These are phyloP conservation scores for Holothuria scabra DNA, from an alignment of 53 echinoderm and acorn worm genomes.

Conservation along the genomic window DNA sequence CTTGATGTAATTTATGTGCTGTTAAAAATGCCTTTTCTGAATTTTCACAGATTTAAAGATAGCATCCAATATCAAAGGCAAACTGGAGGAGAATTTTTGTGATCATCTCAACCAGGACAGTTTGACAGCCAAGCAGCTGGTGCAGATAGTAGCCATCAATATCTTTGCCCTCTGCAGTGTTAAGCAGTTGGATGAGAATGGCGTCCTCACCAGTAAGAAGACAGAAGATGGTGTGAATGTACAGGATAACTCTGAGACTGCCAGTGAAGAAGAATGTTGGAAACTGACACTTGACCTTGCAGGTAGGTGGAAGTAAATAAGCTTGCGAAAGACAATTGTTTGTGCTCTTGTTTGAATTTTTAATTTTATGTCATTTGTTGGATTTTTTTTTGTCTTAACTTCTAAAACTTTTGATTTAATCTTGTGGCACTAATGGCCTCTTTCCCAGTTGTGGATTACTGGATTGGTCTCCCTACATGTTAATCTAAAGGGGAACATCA, in stretches of 20 bases:
- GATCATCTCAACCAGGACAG: slow-evolving; percentile 93
- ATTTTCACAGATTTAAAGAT: slow-evolving; percentile 84
- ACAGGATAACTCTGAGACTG: slow-evolving; percentile 34
- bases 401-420: no score
- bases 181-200: slow-evolving; percentile 58
- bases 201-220: slow-evolving; percentile 34
- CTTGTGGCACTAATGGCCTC: no score
- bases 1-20: no score
- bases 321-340: no score
- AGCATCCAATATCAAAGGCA: slow-evolving; percentile 92
- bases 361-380: no score
- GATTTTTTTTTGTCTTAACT: no score
- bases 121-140: slow-evolving; percentile 90
- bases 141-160: slow-evolving; percentile 94
- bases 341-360: neutral
- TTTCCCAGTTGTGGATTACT: no score
- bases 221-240: slow-evolving; percentile 19
- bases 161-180: slow-evolving; percentile 88
- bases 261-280: slow-evolving; percentile 85
- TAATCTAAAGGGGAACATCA: no score
- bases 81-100: slow-evolving; percentile 96
- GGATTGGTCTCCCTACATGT: no score
- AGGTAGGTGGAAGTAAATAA: slow-evolving; percentile 54
- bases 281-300: slow-evolving; percentile 83
- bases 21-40: no score